Percentiles rank a stretch among this genome's conserved stretches.
Evolutionary conservation across 2,888 invertebrate species (phyloP).

Genomic region (Netelia virgata): DNA sequence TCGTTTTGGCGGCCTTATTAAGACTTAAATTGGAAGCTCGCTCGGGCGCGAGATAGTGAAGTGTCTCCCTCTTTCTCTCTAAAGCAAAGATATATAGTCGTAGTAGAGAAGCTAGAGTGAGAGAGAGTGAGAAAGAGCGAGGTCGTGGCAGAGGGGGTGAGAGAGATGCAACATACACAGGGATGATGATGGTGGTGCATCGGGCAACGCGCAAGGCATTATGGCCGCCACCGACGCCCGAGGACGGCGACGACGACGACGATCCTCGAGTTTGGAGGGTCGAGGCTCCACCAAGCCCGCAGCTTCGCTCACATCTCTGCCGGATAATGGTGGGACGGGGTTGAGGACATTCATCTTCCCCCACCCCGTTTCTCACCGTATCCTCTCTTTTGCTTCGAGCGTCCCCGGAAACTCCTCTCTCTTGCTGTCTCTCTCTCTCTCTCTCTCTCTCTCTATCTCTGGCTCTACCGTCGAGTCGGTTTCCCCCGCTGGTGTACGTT

Average conservation of each 20-base stretch:
- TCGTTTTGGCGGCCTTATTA: conserved; percentile 80
- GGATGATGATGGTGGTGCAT: conserved; percentile 78
- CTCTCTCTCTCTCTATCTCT: conserved; percentile 63
- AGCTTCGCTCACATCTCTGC: conserved; percentile 68
- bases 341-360: conserved; percentile 84
- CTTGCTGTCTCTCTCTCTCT: conserved; percentile 70
- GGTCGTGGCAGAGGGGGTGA: conserved; percentile 71
- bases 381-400: conserved; percentile 71
- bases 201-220: conserved; percentile 79
- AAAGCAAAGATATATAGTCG: conserved; percentile 49
- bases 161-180: conserved; percentile 52
- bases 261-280: conserved; percentile 82
- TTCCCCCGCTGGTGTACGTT: conserved; percentile 71
- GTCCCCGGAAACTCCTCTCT: conserved; percentile 52
- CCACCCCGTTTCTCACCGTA: conserved; percentile 75
- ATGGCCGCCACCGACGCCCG: conserved; percentile 81
- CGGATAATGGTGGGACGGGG: conserved; percentile 79
- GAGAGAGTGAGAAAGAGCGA: conserved; percentile 48
- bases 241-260: conserved; percentile 58
- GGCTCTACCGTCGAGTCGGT: conserved; percentile 79
- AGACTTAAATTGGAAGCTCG: conserved; percentile 81
- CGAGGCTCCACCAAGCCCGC: conserved; percentile 78
- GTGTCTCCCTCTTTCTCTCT: conserved; percentile 31
- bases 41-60: conserved; percentile 59
- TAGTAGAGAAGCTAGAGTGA: conserved; percentile 28